Percentiles rank a stretch among this genome's conserved stretches.
Evolutionary conservation across 2,888 invertebrate genomes (phyloP).

Genomic region (Platycnemis pennipes): DNA sequence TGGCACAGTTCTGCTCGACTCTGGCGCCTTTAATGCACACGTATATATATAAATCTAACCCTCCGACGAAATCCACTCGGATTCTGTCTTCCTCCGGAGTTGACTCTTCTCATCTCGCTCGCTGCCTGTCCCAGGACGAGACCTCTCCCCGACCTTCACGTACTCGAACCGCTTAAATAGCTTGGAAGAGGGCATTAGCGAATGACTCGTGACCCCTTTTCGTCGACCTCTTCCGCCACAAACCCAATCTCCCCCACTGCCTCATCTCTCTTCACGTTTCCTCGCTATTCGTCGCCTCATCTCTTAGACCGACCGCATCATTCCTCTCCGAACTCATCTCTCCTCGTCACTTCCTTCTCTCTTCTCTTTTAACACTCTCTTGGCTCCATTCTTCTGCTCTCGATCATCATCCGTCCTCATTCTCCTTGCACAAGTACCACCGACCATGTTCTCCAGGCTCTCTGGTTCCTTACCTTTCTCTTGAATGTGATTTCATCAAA

Average conservation of each 20-base stretch:
- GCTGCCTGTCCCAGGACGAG: background rate
- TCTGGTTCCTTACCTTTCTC: background rate
- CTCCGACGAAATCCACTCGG: background rate
- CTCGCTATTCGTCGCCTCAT: background rate
- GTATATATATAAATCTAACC: background rate
- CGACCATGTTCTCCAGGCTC: background rate
- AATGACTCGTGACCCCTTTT: slow-evolving; percentile 39
- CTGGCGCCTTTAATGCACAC: background rate
- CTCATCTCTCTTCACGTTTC: background rate
- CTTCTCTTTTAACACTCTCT: background rate
- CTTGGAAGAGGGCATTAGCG: background rate
- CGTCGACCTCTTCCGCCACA: background rate
- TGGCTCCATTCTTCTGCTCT: background rate
- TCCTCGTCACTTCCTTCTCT: background rate
- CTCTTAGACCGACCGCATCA: background rate
- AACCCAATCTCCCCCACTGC: background rate
- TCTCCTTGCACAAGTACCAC: background rate
- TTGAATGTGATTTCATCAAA: background rate
- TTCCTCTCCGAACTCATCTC: background rate
- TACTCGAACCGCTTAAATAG: slow-evolving; percentile 3
- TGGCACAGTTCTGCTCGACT: too few relatives aligned
- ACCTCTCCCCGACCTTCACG: background rate
- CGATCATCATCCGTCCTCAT: background rate
- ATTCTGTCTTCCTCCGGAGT: background rate
- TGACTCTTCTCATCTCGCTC: background rate